Evolutionary conservation across 1,140 invertebrate species (phyloP), one percentile per base, ranked within the genome.

Genomic region (Brachionus rubens): DNA sequence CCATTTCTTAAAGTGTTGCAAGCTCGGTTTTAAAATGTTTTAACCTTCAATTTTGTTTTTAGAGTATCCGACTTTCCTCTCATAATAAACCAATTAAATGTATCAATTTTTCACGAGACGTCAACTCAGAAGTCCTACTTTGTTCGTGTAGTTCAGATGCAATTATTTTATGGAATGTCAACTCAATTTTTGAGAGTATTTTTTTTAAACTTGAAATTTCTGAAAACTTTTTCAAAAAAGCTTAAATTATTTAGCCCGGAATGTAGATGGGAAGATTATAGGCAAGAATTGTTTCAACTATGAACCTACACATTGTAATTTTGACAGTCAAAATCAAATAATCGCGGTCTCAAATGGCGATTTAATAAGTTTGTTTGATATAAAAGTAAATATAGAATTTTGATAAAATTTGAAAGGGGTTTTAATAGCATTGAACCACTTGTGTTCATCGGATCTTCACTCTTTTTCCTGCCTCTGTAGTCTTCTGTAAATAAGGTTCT

Each of bases 131-230:
- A 24, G 43, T 14, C 1, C 12, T 65, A 24, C 9, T 65, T 9
- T 65, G 59, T 7, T 65, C 59, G 16, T 65, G 59, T 46, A 65
- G 59, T 36, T 65, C 36, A 26, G 59, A 65, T 28, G 24, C 24
- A 14, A 24, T 65, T 3, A 65, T 65, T 16, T 36, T 59, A 14
- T 59, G 54, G 54, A n/a, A 59, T 9, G 2, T 59, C 7, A 36
- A 59, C 10, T 33, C 33, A 59, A 59, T 59, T 19, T 14, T 33
- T 7, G 28, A 33, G 9, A 33, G 54, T 59, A 59, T n/a, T n/a
- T n/a, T 33, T 21, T 16, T 36, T 36, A 9, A 36, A 36, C 9
- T 36, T 36, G 3, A 36, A n/a, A 33, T 59, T 33, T 16, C 12
- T 36, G 33, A 16, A 59, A 33, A 40, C 4, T 36, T 16, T n/a